Evolutionary conservation across 2,888 invertebrate species (phyloP).

Genomic region (Chaitophorus viminalis): DNA sequence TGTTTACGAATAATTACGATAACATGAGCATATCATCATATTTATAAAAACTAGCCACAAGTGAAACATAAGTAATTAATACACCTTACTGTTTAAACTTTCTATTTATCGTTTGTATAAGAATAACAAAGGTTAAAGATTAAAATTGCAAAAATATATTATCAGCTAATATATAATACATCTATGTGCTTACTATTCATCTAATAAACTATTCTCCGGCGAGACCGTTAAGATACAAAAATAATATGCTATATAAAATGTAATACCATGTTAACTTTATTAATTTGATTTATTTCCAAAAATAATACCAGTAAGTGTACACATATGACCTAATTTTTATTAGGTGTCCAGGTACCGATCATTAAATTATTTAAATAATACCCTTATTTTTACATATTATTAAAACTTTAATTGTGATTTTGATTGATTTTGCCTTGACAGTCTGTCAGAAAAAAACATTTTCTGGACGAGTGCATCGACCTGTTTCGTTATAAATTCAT

Average conservation of each 20-base stretch:
- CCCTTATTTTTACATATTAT: not conserved
- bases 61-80: not conserved
- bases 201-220: conserved; percentile 11
- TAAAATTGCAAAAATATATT: not conserved
- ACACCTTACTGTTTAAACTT: conserved; percentile 11
- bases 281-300: not conserved
- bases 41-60: not conserved
- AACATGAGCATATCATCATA: conserved; percentile 17
- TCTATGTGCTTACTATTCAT: not conserved
- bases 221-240: not conserved
- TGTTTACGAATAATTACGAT: conserved; percentile 43
- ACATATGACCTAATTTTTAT: not conserved
- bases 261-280: not conserved
- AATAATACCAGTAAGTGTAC: not conserved
- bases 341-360: not conserved
- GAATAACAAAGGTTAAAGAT: conserved; percentile 22
- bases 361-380: conserved; percentile 12
- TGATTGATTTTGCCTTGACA: conserved; percentile 40
- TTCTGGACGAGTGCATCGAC: conserved; percentile 52
- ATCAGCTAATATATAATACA: not conserved
- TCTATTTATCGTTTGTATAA: conserved; percentile 39
- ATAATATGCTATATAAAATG: not conserved
- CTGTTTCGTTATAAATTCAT: conserved; percentile 42
- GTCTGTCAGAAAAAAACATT: conserved; percentile 22
- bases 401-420: not conserved